These are phyloP conservation scores for Myotis lucifugus DNA, from an alignment of 2,113 vertebrate species.

Conservation along the genomic window DNA sequence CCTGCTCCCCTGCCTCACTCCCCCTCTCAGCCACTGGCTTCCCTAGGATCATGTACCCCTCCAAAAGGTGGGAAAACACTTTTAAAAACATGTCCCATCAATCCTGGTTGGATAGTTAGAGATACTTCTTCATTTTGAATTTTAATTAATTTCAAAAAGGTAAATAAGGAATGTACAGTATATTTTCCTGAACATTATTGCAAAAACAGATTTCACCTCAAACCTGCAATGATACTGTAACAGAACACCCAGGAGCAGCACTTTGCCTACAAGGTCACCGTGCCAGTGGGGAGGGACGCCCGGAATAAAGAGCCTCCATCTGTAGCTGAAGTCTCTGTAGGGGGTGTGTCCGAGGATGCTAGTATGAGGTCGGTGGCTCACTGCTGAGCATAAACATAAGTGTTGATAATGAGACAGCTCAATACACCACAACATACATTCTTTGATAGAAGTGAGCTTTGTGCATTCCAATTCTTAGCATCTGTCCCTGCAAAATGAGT, in stretches of 20 bases:
- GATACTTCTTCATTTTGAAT: slow-evolving; percentile 1
- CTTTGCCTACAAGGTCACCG: background rate
- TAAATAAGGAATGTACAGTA: background rate
- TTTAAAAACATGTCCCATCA: background rate
- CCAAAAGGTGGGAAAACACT: background rate
- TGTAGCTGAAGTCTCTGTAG: background rate
- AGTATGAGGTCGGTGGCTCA: background rate
- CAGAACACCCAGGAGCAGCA: background rate
- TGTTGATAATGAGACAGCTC: background rate
- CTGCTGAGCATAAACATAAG: background rate
- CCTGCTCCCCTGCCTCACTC: background rate
- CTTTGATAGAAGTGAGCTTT: background rate
- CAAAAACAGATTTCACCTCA: background rate
- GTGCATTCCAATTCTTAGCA: background rate
- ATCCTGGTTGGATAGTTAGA: background rate
- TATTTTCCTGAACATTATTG: background rate
- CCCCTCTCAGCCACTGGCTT: background rate
- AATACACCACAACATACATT: background rate
- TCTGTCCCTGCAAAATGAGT: background rate
- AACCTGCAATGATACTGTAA: background rate
- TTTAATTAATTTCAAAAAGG: background rate
- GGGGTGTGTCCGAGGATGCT: background rate
- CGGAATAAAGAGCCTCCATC: background rate
- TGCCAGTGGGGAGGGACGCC: background rate
- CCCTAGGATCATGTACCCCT: background rate